Percentiles rank a stretch among this genome's conserved stretches.
Conservation (phyloP, 1,140 invertebrate genomes). For the Choristoneura fumiferana region DNA sequence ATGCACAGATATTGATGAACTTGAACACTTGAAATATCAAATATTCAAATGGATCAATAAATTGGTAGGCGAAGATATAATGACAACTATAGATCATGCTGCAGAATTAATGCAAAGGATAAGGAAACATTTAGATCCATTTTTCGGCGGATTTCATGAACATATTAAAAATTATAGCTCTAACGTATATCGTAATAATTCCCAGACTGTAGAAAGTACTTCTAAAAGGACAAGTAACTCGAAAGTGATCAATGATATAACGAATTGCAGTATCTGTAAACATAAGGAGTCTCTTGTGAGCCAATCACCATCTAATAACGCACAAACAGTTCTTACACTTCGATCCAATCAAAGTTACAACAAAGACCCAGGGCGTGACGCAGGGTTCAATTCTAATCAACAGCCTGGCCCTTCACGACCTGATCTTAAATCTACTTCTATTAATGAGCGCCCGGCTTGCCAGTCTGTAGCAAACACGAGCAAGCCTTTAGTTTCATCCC, state of each 20-base stretch:
- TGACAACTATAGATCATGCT: constrained; percentile 35
- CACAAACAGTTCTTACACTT: not conserved
- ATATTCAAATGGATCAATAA: constrained; percentile 61
- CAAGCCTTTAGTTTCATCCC: too few relatives aligned
- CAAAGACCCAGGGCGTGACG: not conserved
- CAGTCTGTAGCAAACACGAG: not conserved
- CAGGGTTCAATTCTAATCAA: not conserved
- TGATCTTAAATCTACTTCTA: too few relatives aligned
- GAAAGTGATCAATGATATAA: not conserved
- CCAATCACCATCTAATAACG: not conserved
- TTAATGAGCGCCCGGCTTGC: too few relatives aligned
- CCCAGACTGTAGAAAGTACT: not conserved
- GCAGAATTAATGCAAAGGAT: constrained; percentile 40
- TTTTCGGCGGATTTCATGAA: constrained; percentile 14
- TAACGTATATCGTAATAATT: not conserved
- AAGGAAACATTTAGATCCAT: constrained; percentile 34
- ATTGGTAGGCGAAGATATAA: constrained; percentile 33
- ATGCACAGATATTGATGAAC: constrained; percentile 34
- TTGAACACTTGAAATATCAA: constrained; percentile 59
- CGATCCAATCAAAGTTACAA: too few relatives aligned
- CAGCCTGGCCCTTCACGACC: not conserved
- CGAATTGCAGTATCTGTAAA: not conserved
- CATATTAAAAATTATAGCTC: not conserved
- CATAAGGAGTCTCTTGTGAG: not conserved
- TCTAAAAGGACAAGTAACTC: not conserved